These are phyloP conservation scores for Dicycla oo DNA, from an alignment of 2,888 invertebrate species.

Conservation along the genomic window DNA sequence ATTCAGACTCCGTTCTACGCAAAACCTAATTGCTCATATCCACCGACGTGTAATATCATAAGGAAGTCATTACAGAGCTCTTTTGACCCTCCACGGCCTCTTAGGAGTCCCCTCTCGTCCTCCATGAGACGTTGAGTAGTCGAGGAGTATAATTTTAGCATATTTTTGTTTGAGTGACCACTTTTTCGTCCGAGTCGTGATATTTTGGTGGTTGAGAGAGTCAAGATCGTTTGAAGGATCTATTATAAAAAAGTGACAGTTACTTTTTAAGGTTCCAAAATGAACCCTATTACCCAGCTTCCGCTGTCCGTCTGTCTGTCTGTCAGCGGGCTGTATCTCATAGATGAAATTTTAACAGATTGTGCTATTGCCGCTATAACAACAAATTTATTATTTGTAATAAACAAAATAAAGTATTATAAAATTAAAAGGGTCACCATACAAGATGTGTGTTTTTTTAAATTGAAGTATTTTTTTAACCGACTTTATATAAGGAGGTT, in stretches of 20 bases:
- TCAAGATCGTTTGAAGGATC: background rate
- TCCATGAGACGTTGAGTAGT: conserved; percentile 42
- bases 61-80: conserved; percentile 40
- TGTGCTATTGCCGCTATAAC: background rate
- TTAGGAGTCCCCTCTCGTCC: conserved; percentile 29
- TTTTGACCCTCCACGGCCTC: conserved; percentile 42
- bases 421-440: no score
- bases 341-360: background rate
- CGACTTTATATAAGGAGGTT: no score
- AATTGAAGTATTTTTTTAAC: no score
- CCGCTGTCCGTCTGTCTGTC: background rate
- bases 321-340: background rate
- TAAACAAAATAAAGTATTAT: no score
- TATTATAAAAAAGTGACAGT: fast-evolving
- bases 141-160: conserved; percentile 29
- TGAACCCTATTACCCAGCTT: no score
- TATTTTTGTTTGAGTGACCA: conserved; percentile 30
- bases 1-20: background rate
- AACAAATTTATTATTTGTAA: no score
- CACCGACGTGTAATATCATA: conserved; percentile 18
- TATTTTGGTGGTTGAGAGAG: background rate
- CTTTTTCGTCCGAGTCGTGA: conserved; percentile 14
- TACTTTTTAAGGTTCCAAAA: background rate
- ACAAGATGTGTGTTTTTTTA: no score
- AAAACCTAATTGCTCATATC: background rate